Percentiles rank a stretch among this genome's conserved stretches.
Evolutionary conservation across 2,113 vertebrate species (phyloP).

Genomic region (Corythornis vintsioides): DNA sequence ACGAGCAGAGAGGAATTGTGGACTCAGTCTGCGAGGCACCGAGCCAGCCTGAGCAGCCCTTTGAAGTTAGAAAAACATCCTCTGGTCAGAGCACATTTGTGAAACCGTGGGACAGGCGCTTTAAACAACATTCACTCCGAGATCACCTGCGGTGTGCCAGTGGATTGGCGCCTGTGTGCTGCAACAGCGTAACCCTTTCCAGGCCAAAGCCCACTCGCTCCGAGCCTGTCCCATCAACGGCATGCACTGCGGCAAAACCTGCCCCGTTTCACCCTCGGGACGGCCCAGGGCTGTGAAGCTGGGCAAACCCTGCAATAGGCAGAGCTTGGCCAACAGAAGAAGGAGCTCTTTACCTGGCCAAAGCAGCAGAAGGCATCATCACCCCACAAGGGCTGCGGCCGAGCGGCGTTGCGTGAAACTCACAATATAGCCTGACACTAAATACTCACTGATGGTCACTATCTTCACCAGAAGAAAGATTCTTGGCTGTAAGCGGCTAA

Average conservation of each 20-base stretch:
- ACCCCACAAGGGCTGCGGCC: neutral
- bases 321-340: neutral
- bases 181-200: constrained; percentile 2
- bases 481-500: neutral
- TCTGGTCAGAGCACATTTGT: constrained; percentile 50
- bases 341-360: neutral
- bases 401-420: neutral
- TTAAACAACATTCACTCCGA: constrained; percentile 70
- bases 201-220: neutral
- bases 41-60: constrained; percentile 60
- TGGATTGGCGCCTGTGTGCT: constrained; percentile 19
- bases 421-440: fast-evolving
- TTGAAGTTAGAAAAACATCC: constrained; percentile 73
- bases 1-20: constrained; percentile 56
- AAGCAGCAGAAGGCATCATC: neutral
- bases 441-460: neutral
- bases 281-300: fast-evolving
- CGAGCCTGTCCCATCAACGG: neutral
- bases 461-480: neutral
- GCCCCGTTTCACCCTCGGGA: neutral
- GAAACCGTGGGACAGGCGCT: constrained; percentile 64
- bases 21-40: constrained; percentile 69
- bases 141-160: constrained; percentile 63
- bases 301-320: neutral
- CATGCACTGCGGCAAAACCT: fast-evolving